Base-by-base conservation (phyloP, 2,888 invertebrate genomes). In the Coleophora flavipennella region DNA sequence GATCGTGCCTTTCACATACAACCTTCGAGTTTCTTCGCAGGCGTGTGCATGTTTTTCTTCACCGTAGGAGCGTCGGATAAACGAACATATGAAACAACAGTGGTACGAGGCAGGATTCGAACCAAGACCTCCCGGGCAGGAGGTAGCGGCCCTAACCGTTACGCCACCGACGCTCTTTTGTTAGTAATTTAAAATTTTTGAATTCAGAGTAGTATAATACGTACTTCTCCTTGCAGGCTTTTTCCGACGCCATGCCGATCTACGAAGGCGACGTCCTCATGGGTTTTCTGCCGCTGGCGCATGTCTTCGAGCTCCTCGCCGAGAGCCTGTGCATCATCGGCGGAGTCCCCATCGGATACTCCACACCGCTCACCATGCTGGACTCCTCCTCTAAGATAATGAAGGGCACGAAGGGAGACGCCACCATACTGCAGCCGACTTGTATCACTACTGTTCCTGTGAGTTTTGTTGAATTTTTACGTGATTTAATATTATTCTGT, bases 371-470 rank as follows among this genome's bases (percentile, higher is more conserved):
- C 41, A 99, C 99, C 0, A 91, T 96, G 89, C 89, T 95, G 55
- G 95, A 95, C 72, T 89, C 92, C 20, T 96, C 97, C 37, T 96
- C 96, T 63, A 99, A 97, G 85, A 96, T 99, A 57, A 96, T 95
- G 88, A 91, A 91, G 61, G 99, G 99, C 33, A 93, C 95, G 42
- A 92, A 91, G 65, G 99, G 99, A 3, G 99, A 99, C 75, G 96
- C 97, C 9, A 91, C 93, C 33, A 91, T 95, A 1, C 85, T 99
- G 40, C 88, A 89, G 56, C 99, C 99, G 2, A 97, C 98, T 1
- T 92, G 97, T 61, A 92, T 99, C 87, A 97, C 97, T 3, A 92
- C 97, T 36, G 99, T 99, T 33, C 99, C 99, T 43, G 96, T 97
- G 61, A 86, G 88, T 62, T 3, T n/a, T n/a, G n/a, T n/a, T n/a